phyloP scores from a whole-genome alignment of 2,797 vertebrate genomes.

The Dipus sagitta region DNA sequence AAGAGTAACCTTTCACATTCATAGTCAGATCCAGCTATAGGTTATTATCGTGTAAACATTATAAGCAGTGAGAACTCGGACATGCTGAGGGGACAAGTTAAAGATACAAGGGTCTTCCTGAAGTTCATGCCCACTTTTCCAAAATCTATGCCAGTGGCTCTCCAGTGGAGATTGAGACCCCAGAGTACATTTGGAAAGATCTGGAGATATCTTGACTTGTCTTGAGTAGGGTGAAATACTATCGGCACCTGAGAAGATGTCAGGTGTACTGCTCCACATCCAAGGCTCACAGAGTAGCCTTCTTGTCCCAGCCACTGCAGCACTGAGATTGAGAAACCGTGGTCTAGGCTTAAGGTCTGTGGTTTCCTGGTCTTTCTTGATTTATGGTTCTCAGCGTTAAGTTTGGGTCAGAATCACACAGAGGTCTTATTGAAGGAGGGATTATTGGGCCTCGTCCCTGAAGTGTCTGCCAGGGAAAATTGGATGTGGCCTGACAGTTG shows the following conservation, averaged over 20 bases:
- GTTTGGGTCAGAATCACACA: not conserved
- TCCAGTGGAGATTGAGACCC: not conserved
- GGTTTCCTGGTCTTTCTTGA: not conserved
- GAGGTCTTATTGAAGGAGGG: not conserved
- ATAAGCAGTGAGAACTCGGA: not conserved
- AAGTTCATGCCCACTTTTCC: not conserved
- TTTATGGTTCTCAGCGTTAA: not conserved
- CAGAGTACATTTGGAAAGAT: not conserved
- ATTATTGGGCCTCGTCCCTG: not conserved
- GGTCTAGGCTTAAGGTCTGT: not conserved
- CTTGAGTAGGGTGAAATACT: not conserved
- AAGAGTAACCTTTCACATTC: not conserved
- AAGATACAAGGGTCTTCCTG: not conserved
- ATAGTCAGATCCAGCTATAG: not conserved
- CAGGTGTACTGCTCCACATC: not conserved
- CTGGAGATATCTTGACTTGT: not conserved
- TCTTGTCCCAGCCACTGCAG: not conserved
- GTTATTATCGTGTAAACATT: slow-evolving; percentile 20
- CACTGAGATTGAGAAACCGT: not conserved
- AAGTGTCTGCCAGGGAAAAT: not conserved
- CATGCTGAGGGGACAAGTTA: not conserved
- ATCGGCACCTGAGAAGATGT: not conserved
- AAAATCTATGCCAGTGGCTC: not conserved
- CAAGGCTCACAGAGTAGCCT: not conserved
- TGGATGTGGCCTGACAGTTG: not conserved